phyloP scores from a whole-genome alignment of 2,888 invertebrate genomes.

The Mylabris sibirica region DNA sequence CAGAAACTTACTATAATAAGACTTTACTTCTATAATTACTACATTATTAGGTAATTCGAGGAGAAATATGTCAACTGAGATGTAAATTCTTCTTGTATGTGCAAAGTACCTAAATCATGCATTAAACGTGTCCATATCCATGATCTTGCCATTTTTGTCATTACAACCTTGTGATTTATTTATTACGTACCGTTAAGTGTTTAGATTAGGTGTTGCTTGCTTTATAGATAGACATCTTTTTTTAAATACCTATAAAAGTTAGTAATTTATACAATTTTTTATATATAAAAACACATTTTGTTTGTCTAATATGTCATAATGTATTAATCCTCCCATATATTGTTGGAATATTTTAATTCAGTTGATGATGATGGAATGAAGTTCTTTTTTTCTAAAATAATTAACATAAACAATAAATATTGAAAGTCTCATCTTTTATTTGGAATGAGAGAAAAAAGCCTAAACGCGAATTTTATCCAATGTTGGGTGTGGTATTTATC shows the following conservation, averaged over 20 bases:
- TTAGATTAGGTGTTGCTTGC: constrained; percentile 5
- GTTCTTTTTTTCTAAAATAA: no score
- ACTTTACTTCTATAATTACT: not conserved
- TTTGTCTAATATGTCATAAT: no score
- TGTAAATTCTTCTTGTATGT: not conserved
- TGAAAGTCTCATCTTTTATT: no score
- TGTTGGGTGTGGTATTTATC: no score
- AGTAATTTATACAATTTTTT: not conserved
- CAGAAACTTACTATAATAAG: no score
- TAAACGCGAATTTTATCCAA: no score
- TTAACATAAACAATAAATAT: no score
- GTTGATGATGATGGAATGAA: no score
- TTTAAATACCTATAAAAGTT: not conserved
- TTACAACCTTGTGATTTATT: not conserved
- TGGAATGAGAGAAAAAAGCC: no score
- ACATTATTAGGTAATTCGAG: not conserved
- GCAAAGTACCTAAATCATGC: not conserved
- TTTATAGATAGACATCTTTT: not conserved
- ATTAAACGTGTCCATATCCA: not conserved
- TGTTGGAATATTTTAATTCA: no score
- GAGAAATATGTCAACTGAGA: not conserved
- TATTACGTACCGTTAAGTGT: constrained; percentile 5
- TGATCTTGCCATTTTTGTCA: not conserved
- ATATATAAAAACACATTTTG: no score
- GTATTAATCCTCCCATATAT: no score